These are phyloP conservation scores for Amazona vittata DNA, from an alignment of 2,113 vertebrate genomes.

Conservation along the genomic window DNA sequence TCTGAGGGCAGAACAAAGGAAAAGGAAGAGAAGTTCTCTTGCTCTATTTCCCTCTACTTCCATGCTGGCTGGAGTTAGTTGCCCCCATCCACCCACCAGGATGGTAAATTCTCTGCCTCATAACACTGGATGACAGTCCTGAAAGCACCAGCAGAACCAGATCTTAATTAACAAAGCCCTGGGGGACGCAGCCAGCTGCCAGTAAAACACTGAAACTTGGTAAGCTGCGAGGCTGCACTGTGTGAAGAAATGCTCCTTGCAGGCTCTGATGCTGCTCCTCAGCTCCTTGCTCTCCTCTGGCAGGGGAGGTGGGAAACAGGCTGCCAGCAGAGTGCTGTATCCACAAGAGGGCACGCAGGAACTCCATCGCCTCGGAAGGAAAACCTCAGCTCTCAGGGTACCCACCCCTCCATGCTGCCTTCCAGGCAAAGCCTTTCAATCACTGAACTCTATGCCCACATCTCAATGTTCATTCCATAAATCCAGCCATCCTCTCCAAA, in stretches of 20 bases:
- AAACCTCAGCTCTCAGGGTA: neutral
- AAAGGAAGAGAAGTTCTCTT: slow-evolving; percentile 6
- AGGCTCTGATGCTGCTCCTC: neutral
- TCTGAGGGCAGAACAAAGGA: slow-evolving; percentile 27
- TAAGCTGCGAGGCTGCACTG: neutral
- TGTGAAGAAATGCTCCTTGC: neutral
- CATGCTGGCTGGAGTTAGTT: neutral
- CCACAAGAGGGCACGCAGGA: slow-evolving; percentile 53
- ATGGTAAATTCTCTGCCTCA: slow-evolving; percentile 54
- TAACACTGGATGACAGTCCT: slow-evolving; percentile 31
- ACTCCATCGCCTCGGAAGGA: neutral
- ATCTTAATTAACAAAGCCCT: slow-evolving; percentile 61
- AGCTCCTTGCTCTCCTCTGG: neutral
- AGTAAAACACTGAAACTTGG: neutral
- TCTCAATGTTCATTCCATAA: neutral
- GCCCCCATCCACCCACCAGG: neutral
- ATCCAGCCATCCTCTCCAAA: neutral
- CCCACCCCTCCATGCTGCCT: neutral
- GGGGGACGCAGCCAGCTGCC: slow-evolving; percentile 51
- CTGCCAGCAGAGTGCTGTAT: neutral
- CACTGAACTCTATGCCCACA: neutral
- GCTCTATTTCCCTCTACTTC: neutral
- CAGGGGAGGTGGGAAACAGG: neutral
- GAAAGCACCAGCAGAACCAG: slow-evolving; percentile 42
- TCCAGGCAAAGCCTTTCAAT: neutral